Conservation (phyloP, 2,888 invertebrate genomes). For the Drosophila suboccidentalis region DNA sequence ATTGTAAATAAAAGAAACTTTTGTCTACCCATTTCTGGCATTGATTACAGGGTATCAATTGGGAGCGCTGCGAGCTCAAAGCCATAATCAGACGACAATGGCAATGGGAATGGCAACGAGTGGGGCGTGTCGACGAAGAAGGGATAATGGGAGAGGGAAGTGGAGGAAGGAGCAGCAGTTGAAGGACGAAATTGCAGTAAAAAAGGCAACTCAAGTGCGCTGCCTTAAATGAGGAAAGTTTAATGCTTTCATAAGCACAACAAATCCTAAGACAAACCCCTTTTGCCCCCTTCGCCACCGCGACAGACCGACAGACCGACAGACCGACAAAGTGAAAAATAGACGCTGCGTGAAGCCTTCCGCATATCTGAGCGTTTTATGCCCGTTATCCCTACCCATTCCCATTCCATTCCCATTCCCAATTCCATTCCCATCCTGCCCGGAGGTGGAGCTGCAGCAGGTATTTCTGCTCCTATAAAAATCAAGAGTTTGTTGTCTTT, state of each 20-base stretch:
- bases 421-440: not conserved
- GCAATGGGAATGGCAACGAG: conserved; percentile 32
- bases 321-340: conserved; percentile 68
- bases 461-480: conserved; percentile 67
- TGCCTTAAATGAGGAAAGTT: conserved; percentile 81
- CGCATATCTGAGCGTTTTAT: conserved; percentile 79
- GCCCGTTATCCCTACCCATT: conserved; percentile 69
- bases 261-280: conserved; percentile 75
- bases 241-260: conserved; percentile 82
- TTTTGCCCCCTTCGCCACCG: not conserved
- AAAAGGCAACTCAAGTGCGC: conserved; percentile 80
- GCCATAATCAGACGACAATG: conserved; percentile 66
- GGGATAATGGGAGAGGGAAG: not conserved
- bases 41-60: conserved; percentile 24
- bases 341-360: conserved; percentile 74
- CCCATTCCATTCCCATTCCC: not conserved
- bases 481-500: conserved; percentile 82
- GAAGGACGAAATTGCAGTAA: conserved; percentile 78
- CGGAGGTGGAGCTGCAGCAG: conserved; percentile 39
- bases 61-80: conserved; percentile 51
- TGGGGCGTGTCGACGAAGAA: conserved; percentile 9
- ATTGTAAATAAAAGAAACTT: not conserved
- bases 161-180: conserved; percentile 19
- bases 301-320: conserved; percentile 33
- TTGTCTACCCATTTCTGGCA: not conserved